These are phyloP conservation scores for Chironomus tepperi DNA, from an alignment of 1,140 invertebrate genomes.

Conservation along the genomic window DNA sequence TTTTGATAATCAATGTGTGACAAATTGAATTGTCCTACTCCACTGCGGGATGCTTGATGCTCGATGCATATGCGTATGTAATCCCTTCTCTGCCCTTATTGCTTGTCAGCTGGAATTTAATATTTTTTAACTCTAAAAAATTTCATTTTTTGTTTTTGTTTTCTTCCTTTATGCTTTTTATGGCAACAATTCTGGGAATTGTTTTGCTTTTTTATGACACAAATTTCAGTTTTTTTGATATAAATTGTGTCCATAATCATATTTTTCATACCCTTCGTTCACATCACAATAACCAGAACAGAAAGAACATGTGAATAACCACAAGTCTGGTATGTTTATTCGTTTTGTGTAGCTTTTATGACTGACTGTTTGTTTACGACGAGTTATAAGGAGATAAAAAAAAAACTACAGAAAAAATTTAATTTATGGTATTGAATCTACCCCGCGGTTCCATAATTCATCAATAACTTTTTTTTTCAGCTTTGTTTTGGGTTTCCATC, in stretches of 20 bases:
- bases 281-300: neutral
- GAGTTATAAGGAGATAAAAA: slow-evolving; percentile 2
- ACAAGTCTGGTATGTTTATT: slow-evolving; percentile 13
- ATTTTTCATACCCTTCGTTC: slow-evolving; percentile 1
- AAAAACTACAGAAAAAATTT: neutral
- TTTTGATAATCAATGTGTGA: slow-evolving; percentile 14
- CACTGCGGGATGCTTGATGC: neutral
- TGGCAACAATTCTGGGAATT: neutral
- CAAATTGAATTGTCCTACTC: slow-evolving; percentile 14
- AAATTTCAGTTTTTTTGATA: neutral
- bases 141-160: neutral
- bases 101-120: neutral
- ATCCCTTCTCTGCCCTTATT: neutral
- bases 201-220: slow-evolving; percentile 10
- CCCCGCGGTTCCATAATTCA: slow-evolving; percentile 18
- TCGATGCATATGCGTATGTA: neutral
- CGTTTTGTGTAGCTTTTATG: slow-evolving; percentile 16
- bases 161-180: neutral
- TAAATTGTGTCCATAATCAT: slow-evolving; percentile 20
- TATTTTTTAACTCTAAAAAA: slow-evolving; percentile 3
- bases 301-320: neutral
- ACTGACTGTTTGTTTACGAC: slow-evolving; percentile 21
- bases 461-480: slow-evolving; percentile 20
- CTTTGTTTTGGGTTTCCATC: slow-evolving; percentile 12
- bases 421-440: slow-evolving; percentile 23